Percentiles rank a stretch among this genome's conserved stretches.
These are phyloP conservation scores for Ellobium chinense DNA, from an alignment of 2,888 invertebrate genomes.

Conservation along the genomic window DNA sequence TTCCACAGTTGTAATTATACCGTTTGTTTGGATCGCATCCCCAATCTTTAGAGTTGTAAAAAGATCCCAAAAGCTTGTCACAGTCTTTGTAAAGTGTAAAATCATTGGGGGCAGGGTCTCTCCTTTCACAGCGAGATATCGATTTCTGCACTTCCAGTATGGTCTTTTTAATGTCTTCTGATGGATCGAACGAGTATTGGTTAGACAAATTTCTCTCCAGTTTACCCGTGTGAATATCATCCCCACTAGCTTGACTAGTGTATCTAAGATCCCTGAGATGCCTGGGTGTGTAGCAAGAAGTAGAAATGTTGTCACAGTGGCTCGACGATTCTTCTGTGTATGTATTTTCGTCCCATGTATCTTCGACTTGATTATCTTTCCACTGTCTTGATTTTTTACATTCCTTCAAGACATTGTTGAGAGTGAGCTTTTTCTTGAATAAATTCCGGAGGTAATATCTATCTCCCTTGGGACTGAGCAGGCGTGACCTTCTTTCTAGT, in stretches of 20 bases:
- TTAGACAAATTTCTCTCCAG: too few relatives aligned
- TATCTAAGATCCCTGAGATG: too few relatives aligned
- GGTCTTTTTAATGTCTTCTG: background rate
- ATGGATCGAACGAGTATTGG: too few relatives aligned
- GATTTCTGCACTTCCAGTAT: too few relatives aligned
- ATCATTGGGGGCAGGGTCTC: background rate
- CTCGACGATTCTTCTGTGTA: background rate
- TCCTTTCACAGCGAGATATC: too few relatives aligned
- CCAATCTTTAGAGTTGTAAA: background rate
- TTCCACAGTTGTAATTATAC: background rate
- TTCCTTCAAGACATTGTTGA: background rate
- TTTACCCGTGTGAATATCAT: too few relatives aligned
- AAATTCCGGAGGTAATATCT: background rate
- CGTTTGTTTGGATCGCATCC: background rate
- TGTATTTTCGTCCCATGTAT: background rate
- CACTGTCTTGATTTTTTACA: background rate
- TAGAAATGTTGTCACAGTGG: too few relatives aligned
- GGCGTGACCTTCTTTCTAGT: background rate
- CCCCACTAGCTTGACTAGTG: too few relatives aligned
- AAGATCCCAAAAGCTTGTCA: background rate
- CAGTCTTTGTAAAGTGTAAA: background rate
- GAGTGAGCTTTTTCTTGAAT: background rate
- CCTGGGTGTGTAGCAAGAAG: too few relatives aligned
- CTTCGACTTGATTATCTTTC: background rate
- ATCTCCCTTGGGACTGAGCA: background rate